Conservation (phyloP, 2,797 vertebrate genomes). For the Siniperca undulata region DNA sequence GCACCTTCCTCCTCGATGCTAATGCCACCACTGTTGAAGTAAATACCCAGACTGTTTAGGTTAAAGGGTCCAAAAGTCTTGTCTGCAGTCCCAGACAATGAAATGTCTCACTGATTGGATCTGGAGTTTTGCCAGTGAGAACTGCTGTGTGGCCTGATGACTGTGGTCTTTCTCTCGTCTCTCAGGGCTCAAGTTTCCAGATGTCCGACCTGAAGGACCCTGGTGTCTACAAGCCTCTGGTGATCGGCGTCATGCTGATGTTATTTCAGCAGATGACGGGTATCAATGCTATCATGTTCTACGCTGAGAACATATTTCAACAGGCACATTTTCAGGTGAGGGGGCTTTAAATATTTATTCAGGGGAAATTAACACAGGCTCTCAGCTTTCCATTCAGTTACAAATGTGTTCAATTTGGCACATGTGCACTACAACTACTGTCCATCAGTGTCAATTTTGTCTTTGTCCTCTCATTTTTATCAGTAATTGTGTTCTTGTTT, state of each 20-base stretch:
- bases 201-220: constrained; percentile 87
- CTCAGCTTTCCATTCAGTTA: neutral
- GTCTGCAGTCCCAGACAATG: neutral
- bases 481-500: neutral
- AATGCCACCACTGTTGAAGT: neutral
- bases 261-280: constrained; percentile 93
- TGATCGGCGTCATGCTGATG: constrained; percentile 91
- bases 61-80: neutral
- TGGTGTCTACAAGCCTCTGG: constrained; percentile 90
- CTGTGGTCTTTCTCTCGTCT: neutral
- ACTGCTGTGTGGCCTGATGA: neutral
- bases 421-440: neutral
- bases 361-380: constrained; percentile 65
- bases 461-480: neutral
- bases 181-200: constrained; percentile 80
- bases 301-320: constrained; percentile 92
- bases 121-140: no score
- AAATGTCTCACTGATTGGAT: neutral
- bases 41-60: neutral
- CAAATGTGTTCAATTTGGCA: neutral
- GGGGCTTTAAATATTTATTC: constrained; percentile 14
- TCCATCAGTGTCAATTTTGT: neutral
- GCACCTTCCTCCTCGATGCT: neutral
- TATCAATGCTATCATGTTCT: constrained; percentile 97
- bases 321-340: constrained; percentile 91